phyloP scores from a whole-genome alignment of 1,140 invertebrate genomes.

The Brachionus sp. region DNA sequence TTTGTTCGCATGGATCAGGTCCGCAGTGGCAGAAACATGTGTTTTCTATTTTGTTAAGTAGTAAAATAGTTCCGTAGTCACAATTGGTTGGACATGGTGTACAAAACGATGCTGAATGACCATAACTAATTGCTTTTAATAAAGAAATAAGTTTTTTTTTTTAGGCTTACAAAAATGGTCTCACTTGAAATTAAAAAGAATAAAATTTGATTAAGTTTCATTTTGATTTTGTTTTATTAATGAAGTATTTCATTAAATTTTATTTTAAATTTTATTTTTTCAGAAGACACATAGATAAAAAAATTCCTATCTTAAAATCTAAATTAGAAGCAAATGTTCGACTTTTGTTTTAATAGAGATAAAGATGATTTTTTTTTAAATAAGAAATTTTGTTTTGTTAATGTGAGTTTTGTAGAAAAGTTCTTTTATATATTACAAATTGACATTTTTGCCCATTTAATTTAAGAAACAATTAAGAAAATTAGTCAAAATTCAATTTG shows the following conservation, averaged over 20 bases:
- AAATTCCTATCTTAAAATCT: not conserved
- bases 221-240: not conserved
- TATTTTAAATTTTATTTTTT: not conserved
- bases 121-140: not conserved
- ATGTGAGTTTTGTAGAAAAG: not conserved
- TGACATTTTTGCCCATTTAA: slow-evolving; percentile 8
- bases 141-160: not conserved
- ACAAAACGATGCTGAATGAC: not conserved
- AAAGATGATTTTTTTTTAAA: not conserved
- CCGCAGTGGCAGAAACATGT: not conserved
- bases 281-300: not conserved
- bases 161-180: not conserved
- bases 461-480: not conserved
- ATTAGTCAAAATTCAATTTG: too few species aligned
- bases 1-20: not conserved
- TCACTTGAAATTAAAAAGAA: not conserved
- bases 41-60: not conserved
- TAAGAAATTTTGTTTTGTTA: not conserved
- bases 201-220: not conserved
- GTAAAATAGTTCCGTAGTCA: not conserved
- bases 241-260: not conserved
- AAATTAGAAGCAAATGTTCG: slow-evolving; percentile 21
- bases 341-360: not conserved
- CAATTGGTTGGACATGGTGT: not conserved
- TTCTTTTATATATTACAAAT: not conserved